Base-by-base conservation (phyloP, 2,888 invertebrate genomes). In the Nemapogon koenigi region DNA sequence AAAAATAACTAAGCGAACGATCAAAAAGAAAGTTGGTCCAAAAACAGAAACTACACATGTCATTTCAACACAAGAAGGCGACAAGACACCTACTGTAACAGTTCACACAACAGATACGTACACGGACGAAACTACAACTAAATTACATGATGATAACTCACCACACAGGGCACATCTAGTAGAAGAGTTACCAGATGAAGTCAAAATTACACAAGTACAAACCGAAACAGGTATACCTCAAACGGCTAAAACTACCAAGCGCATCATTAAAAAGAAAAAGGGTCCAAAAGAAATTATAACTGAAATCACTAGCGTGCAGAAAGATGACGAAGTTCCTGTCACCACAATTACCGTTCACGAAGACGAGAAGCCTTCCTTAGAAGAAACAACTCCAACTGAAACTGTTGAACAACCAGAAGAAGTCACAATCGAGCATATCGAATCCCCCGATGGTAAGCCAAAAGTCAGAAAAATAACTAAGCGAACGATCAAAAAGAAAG, bases 201-300 rank as follows among this genome's bases (percentile, higher is more conserved):
- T 55, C 10, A 47, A 1, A 28, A 22, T 25, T 10, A 27, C 29
- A 19, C 16, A 37, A 32, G 39, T 57, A 10, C 28, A 49, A 38
- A 54, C 65, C 26, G 46, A 67, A 22, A 61, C 71, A 41, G 60
- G 57, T 19, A 51, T 62, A 51, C 50, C 37, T 46, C 67, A 40
- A 55, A 69, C 51, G 57, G 69, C 38, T 53, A 57, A 66, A 13
- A 61, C 15, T 2, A 52, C 41, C 46, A 76, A 71, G 6, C 61
- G 65, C 42, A 52, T 66, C 4, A 71, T 80, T 11, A 73, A 68
- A 43, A 50, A 51, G 35, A 48, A 47, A n/a, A 42, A 46, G 16
- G 49, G 50, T 45, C 17, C 47, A 29, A 36, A 47, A 48, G 38
- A 47, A 50, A 48, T 45, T 11, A 55, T 76, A 46, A 53, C 62